Base-by-base conservation (phyloP, 2,888 invertebrate species). In the Nomada ferruginata region DNA sequence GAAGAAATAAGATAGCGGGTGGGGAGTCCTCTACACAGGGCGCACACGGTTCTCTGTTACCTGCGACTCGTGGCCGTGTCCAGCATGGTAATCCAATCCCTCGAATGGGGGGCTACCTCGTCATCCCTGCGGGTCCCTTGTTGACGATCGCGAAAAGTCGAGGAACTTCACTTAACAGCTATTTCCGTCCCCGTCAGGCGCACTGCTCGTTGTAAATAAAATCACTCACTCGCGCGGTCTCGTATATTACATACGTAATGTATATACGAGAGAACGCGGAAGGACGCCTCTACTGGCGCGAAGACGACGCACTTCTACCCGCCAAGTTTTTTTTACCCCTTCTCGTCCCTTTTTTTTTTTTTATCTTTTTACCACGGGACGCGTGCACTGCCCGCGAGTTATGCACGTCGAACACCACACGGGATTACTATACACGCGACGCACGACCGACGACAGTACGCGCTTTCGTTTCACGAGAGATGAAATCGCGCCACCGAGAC, bases 11-110 rank as follows among this genome's bases (percentile, higher is more conserved):
- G 79, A 64, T 55, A 52, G 47, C 60, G 57, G 61, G 63, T 61
- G 70, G 69, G 76, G 69, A 71, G 65, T 63, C 26, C 65, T 83
- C 76, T 71, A 76, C 74, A 84, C 64, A 75, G 73, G 83, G 78
- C 81, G 78, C 76, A 81, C 84, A 79, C 84, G 83, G 82, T 83
- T 83, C 79, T 85, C 79, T 80, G 87, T 92, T 91, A 92, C 92
- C 92, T 92, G 91, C 73, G 85, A 91, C 90, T 90, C 90, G 92
- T 90, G 90, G 90, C 90, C 89, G 91, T 90, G 90, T 91, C 89
- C 90, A 92, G 92, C 92, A 92, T 92, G 91, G 92, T 92, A 92
- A 92, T 92, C 91, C 70, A 81, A 81, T 76, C 78, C 77, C 64
- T 70, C 66, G 83, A 76, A 79, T 80, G 80, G 83, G 75, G 77